Conservation (phyloP, 2,797 vertebrate species). For the Melanotaenia boesemani region DNA sequence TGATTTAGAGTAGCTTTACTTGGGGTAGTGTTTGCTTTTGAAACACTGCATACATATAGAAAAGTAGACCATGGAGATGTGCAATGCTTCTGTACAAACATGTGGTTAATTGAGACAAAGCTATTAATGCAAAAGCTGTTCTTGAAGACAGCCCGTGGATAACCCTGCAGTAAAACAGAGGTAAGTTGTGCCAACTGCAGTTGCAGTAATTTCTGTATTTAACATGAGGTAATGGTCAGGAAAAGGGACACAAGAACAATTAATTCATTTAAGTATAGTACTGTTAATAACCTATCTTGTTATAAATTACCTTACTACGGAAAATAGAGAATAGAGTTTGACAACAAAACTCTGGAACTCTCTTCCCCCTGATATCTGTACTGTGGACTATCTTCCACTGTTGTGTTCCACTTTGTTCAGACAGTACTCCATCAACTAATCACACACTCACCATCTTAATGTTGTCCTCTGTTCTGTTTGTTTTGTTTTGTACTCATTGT, state of each 20-base stretch:
- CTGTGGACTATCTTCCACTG: too few relatives aligned
- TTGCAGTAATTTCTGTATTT: too few relatives aligned
- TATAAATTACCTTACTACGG: too few relatives aligned
- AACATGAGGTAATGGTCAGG: not conserved
- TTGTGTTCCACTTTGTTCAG: too few relatives aligned
- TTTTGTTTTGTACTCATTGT: too few relatives aligned
- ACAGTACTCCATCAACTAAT: too few relatives aligned
- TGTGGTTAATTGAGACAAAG: slow-evolving; percentile 6
- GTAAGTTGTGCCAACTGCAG: not conserved
- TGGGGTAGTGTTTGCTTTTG: slow-evolving; percentile 39
- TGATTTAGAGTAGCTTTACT: slow-evolving; percentile 46
- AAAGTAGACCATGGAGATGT: not conserved
- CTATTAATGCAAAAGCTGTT: not conserved
- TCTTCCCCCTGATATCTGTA: too few relatives aligned
- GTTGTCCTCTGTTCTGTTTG: too few relatives aligned
- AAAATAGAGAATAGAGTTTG: too few relatives aligned
- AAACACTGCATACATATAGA: slow-evolving; percentile 22
- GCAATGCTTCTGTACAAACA: not conserved
- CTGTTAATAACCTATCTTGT: not conserved
- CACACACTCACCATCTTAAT: too few relatives aligned
- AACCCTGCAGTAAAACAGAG: fast-evolving
- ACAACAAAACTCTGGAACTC: too few relatives aligned
- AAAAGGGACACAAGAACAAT: not conserved
- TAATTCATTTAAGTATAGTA: not conserved
- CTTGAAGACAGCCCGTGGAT: not conserved